Base-by-base conservation (phyloP, 2,797 vertebrate species). In the Macropodus opercularis region DNA sequence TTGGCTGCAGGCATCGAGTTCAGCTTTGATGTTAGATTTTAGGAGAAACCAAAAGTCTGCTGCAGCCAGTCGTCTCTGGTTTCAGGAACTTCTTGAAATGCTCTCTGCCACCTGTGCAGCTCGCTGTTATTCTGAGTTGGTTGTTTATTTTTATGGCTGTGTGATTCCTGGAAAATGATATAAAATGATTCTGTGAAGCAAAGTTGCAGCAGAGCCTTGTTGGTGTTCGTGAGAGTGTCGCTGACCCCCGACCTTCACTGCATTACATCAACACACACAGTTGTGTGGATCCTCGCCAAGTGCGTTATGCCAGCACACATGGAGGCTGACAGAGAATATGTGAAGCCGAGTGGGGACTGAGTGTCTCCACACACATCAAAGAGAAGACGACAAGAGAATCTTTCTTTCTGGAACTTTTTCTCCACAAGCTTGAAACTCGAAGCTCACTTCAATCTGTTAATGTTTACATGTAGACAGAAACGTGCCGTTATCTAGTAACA, bases 311-410 rank as follows among this genome's bases (percentile, higher is more conserved):
- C 1, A 3, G 40, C 24, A 27, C 38, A 27, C 59, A 44, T 21
- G 14, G 15, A 24, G 11, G 8, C 17, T 9, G 17, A 4, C 14
- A 35, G 9, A 59, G 56, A 31, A 22, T 12, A 13, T 9, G 21
- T 35, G 46, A n/a, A 34, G 14, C 21, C 29, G 42, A 38, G 8
- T 13, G 21, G 34, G 18, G 44, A 17, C 18, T 13, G 9, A 24
- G 43, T 22, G 48, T 47, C 47, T 24, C 2, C 21, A 60, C 27
- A 6, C 23, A 41, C 56, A 61, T 61, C 57, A 69, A 61, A 50
- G 39, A 56, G 38, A 61, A 38, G 36, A 0, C 29, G 29, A 49
- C 19, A 32, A 39, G n/a, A 34, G 32, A 26, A 46, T 8, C 21
- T 21, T 47, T 29, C 3, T 6, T 29, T 8, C 9, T 29, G 4